phyloP scores from a whole-genome alignment of 2,888 invertebrate genomes.

The Sympetrum striolatum region DNA sequence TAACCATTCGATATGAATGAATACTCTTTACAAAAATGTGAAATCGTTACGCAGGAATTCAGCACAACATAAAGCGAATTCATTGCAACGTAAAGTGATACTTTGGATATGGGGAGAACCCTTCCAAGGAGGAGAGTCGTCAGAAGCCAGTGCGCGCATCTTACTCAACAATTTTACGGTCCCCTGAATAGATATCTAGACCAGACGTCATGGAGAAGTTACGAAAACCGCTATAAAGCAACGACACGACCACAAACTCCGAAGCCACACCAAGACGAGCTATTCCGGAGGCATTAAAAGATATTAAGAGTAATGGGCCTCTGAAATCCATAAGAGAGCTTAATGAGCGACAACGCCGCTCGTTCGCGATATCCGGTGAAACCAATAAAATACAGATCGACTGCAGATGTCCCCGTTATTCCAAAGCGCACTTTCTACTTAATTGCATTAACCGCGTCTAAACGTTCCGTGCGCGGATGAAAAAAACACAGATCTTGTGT shows the following conservation, averaged over 20 bases:
- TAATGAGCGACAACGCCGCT: not conserved
- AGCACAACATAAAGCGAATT: no score
- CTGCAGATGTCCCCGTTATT: not conserved
- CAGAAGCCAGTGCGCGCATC: no score
- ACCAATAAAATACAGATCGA: not conserved
- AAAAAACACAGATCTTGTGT: not conserved
- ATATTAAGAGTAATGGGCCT: not conserved
- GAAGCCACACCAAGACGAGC: not conserved
- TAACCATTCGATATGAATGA: no score
- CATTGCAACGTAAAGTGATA: no score
- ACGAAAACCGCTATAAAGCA: not conserved
- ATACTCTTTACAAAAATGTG: no score
- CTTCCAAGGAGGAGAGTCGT: no score
- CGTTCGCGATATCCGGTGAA: not conserved
- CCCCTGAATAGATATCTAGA: not conserved
- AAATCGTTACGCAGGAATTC: no score
- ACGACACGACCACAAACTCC: not conserved
- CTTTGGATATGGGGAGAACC: no score
- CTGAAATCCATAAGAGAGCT: not conserved
- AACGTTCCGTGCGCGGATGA: not conserved
- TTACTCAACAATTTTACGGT: no score
- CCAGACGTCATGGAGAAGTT: not conserved
- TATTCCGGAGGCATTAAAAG: not conserved
- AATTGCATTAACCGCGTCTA: not conserved
- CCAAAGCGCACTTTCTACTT: not conserved